Conservation (phyloP, 1,140 invertebrate species). For the Ctenoplectra terminalis region DNA sequence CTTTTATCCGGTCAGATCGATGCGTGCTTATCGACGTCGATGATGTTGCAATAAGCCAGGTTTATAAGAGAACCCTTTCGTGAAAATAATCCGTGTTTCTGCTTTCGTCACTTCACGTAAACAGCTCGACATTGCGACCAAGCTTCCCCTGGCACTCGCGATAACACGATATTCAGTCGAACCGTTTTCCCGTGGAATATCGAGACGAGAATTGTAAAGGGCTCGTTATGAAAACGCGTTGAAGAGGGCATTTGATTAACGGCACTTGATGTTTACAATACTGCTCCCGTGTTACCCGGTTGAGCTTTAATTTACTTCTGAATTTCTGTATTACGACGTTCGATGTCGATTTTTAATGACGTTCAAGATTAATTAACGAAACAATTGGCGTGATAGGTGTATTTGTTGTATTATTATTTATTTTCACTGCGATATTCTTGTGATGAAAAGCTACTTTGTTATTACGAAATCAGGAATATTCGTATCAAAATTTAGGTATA, state of each 20-base stretch:
- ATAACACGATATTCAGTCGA: neutral
- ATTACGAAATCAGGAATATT: too few species aligned
- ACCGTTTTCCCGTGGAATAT: slow-evolving; percentile 2
- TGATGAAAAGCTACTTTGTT: too few species aligned
- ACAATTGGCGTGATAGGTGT: neutral
- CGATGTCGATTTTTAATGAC: slow-evolving; percentile 2
- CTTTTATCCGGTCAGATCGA: too few species aligned
- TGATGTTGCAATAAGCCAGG: slow-evolving; percentile 9
- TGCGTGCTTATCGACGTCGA: neutral
- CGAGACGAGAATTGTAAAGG: slow-evolving; percentile 9
- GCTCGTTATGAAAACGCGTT: slow-evolving; percentile 19
- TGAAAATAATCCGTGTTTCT: slow-evolving; percentile 19
- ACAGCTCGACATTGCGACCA: slow-evolving; percentile 9
- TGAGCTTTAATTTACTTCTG: slow-evolving; percentile 2
- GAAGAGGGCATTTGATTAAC: slow-evolving; percentile 29
- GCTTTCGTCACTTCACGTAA: slow-evolving; percentile 2
- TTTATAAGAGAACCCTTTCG: too few species aligned
- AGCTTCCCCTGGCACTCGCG: neutral
- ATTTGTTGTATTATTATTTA: too few species aligned
- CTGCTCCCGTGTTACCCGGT: neutral
- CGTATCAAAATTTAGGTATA: too few species aligned
- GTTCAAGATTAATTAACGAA: neutral
- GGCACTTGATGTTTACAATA: neutral
- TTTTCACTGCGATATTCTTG: too few species aligned
- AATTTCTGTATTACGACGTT: neutral